A percentile compares a stretch with the other conserved stretches of the same genome.
phyloP scores from a whole-genome alignment of 2,113 vertebrate species.

The Caracal caracal region DNA sequence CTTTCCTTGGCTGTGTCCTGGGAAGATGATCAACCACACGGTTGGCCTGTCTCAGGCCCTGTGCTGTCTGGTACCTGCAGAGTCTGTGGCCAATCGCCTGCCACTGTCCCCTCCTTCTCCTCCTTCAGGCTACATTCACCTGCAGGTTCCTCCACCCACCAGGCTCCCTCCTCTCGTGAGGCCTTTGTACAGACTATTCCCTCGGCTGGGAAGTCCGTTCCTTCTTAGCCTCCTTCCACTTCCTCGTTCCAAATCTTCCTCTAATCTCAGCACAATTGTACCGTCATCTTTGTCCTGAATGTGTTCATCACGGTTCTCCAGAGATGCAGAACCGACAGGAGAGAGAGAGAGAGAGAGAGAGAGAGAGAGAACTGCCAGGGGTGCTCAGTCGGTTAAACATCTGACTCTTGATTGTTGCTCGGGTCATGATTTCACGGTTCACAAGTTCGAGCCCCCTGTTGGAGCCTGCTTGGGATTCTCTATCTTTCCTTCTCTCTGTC shows the following conservation, averaged over 20 bases:
- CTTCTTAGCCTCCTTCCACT: not conserved
- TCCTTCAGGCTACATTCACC: not conserved
- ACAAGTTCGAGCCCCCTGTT: too few relatives aligned
- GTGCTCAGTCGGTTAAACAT: too few relatives aligned
- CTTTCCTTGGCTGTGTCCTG: not conserved
- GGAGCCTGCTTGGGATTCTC: too few relatives aligned
- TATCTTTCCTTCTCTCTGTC: too few relatives aligned
- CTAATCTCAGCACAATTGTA: not conserved
- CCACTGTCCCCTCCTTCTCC: not conserved
- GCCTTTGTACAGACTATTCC: not conserved
- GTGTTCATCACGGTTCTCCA: not conserved
- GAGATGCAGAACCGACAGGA: not conserved
- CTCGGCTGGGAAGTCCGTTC: not conserved
- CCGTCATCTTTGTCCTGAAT: not conserved
- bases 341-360: not conserved
- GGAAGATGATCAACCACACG: not conserved
- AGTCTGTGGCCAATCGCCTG: too few relatives aligned
- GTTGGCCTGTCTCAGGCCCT: not conserved
- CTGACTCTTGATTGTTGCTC: too few relatives aligned
- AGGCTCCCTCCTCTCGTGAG: not conserved
- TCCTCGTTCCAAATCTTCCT: too few relatives aligned
- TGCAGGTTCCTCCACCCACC: not conserved
- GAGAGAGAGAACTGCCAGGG: too few relatives aligned
- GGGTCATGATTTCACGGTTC: too few relatives aligned
- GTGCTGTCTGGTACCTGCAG: not conserved